Percentiles rank a stretch among this genome's conserved stretches.
phyloP scores from a whole-genome alignment of 1,140 invertebrate species.

The Trichomalopsis sarcophagae region DNA sequence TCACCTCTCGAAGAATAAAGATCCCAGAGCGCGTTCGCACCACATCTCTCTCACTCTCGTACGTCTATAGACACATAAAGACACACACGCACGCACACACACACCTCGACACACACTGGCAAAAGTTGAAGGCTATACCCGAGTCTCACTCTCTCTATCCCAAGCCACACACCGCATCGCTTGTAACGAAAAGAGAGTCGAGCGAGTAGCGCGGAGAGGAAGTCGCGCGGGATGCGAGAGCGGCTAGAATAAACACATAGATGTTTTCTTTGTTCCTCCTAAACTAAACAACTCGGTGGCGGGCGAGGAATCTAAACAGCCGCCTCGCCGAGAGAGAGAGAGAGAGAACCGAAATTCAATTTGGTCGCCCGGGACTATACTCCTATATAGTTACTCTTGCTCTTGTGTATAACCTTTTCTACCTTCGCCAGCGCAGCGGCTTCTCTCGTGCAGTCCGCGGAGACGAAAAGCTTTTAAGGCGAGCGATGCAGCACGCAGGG shows the following conservation, averaged over 20 bases:
- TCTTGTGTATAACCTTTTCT: conserved; percentile 31
- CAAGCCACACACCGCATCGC: conserved; percentile 13
- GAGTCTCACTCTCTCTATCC: conserved; percentile 16
- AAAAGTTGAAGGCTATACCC: conserved; percentile 49
- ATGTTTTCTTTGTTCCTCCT: conserved; percentile 79
- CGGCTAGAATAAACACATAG: conserved; percentile 79
- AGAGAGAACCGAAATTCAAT: conserved; percentile 77
- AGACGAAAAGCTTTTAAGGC: conserved; percentile 49
- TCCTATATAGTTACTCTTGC: conserved; percentile 44
- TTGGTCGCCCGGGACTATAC: conserved; percentile 62
- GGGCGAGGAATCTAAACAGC: conserved; percentile 78
- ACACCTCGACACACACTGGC: conserved; percentile 6
- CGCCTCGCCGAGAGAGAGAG: conserved; percentile 55
- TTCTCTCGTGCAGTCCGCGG: conserved; percentile 29
- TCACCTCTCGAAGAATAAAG: neutral
- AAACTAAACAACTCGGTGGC: conserved; percentile 77
- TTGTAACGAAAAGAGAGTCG: conserved; percentile 57
- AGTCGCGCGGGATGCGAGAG: conserved; percentile 45
- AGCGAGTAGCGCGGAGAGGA: conserved; percentile 47
- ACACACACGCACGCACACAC: neutral
- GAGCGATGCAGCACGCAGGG: neutral
- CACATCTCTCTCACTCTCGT: neutral
- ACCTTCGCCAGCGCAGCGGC: conserved; percentile 32
- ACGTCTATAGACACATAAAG: neutral
- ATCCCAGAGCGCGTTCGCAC: neutral